Evolutionary conservation across 2,113 vertebrate genomes (phyloP), one percentile per base, ranked within the genome.

Genomic region (Porphyrio hochstetteri): DNA sequence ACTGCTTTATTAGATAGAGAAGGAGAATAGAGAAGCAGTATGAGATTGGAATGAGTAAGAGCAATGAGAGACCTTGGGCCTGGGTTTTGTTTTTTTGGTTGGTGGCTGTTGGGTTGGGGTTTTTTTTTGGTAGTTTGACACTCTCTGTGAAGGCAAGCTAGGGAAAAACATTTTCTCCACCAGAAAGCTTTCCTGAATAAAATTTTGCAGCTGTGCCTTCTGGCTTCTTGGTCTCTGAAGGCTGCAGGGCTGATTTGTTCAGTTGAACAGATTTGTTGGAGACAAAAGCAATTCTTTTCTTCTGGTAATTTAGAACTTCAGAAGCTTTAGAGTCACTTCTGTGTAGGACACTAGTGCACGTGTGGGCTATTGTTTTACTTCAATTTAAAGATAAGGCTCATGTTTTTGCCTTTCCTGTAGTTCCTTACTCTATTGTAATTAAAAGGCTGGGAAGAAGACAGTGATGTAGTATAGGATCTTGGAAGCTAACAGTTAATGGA

Each of bases 1-100:
- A 46, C 33, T 0, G 2, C 91, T 90, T 95, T 87, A 61, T 85
- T 82, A 85, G 69, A 75, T 82, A 85, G 69, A 75, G 70, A 82
- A 40, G 7, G 44, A 48, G 81, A 61, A 85, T 25, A 44, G 35
- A 84, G 70, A 85, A 85, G n/a, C 57, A 95, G 52, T 61, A 2
- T 25, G 89, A 89, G 81, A 70, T 84, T 33, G 74, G 36, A 56
- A 79, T 89, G 77, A 65, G 61, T 95, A 87, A 87, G 84, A 92
- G 48, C 40, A 81, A 35, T 0, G 1, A 70, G 18, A 95, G 21
- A 61, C 83, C 60, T 87, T 14, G 11, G 81, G 67, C 38, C 59
- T 79, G 36, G 36, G 11, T 36, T 65, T 31, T 53, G 13, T 8
- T 7, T 60, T 59, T 59, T 31, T 19, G 5, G 7, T 19, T 53